These are phyloP conservation scores for Scopus umbretta DNA, from an alignment of 2,113 vertebrate genomes.

Conservation along the genomic window DNA sequence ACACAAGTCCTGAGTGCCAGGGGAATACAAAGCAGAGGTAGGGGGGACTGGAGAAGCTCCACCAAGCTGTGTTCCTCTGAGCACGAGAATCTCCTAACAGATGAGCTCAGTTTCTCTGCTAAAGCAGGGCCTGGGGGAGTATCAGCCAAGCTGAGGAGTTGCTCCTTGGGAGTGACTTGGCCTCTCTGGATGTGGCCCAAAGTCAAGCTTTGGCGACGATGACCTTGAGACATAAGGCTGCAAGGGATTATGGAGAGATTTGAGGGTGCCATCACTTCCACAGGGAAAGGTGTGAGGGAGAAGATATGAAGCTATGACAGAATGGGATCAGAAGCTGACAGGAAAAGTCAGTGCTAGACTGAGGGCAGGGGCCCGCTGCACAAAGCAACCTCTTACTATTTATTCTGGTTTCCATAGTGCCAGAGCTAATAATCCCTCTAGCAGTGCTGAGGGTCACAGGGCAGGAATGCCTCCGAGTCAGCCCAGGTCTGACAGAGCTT, in stretches of 20 bases:
- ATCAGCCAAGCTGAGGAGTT: background rate
- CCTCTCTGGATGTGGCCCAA: background rate
- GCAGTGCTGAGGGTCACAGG: background rate
- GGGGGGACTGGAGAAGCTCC: background rate
- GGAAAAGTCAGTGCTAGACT: background rate
- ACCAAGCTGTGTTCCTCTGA: background rate
- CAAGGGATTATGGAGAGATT: background rate
- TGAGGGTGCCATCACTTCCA: conserved; percentile 32
- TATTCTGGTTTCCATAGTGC: conserved; percentile 7
- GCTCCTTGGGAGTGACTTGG: background rate
- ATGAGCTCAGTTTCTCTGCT: background rate
- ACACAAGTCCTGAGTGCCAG: background rate
- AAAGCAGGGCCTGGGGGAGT: background rate
- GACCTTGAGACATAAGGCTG: background rate
- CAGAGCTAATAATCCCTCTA: conserved; percentile 3
- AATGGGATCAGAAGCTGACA: conserved; percentile 23
- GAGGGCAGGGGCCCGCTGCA: background rate
- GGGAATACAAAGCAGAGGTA: background rate
- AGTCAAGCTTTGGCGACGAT: background rate
- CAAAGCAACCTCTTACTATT: background rate
- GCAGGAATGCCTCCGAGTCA: background rate
- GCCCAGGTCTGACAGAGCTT: background rate
- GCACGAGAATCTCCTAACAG: background rate
- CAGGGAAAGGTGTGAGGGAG: background rate
- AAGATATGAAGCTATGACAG: conserved; percentile 17